Evolutionary conservation across 1,140 invertebrate genomes (phyloP), one percentile per base, ranked within the genome.

Genomic region (Meloidogyne chitwoodi): DNA sequence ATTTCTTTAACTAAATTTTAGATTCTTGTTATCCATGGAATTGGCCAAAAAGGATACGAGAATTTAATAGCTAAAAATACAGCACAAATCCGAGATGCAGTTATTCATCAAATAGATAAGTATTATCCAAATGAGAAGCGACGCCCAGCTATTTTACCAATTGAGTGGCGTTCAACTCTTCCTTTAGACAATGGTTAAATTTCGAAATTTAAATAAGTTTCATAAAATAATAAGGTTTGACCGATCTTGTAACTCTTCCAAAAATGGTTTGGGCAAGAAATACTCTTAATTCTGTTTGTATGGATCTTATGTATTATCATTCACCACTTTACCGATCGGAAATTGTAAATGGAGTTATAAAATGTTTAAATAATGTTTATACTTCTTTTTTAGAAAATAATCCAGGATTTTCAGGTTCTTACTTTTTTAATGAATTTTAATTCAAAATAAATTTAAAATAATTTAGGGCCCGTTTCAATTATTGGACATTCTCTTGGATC

Each of bases 281-380:
- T 56, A 78, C 81, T 1, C 74, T 86, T 1, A 86, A 86, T 61
- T 78, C 78, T 61, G 92, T 91, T 61, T 92, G 92, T 27, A 92
- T 93, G 92, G 92, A 93, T 85, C 92, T 93, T 22, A 90, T 93
- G 87, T 93, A 93, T 83, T 93, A 93, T 82, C 92, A 92, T 56
- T 92, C 92, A 88, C 92, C 92, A 62, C 84, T 93, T 1, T 93
- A 92, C 83, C 90, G 92, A 74, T 90, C 90, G 56, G 92, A 93
- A 89, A 92, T 93, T 61, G 91, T 92, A 77, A 89, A 90, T 71
- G 91, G 92, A 66, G 88, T 93, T 65, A 90, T 91, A 75, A 88
- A 88, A 74, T 91, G 92, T 85, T 85, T 93, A 76, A 92, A 92
- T 82, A 88, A 91, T 78, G 84, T 92, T n/a, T 92, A 93, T 85